These are phyloP conservation scores for Cynopterus sphinx DNA, from an alignment of 2,797 vertebrate genomes.

Conservation along the genomic window DNA sequence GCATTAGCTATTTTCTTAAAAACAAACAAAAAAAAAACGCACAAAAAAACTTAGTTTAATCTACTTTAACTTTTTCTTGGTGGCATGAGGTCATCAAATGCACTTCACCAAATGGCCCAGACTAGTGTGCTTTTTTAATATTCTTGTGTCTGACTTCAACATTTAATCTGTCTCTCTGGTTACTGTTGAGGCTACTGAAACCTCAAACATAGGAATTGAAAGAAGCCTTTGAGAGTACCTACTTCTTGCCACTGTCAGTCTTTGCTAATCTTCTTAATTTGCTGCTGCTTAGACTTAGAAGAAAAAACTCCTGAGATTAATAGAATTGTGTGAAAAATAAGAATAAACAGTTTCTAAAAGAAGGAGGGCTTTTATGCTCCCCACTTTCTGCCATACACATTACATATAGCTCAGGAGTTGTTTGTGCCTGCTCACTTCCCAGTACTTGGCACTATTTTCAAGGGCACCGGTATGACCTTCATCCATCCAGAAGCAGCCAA, in stretches of 20 bases:
- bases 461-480: neutral
- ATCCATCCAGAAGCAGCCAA: neutral
- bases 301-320: neutral
- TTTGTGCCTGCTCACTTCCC: neutral
- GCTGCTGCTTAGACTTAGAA: neutral
- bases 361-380: neutral
- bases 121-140: neutral
- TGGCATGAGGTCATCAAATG: constrained; percentile 5
- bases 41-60: neutral
- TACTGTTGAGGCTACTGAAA: neutral
- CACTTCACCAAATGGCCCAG: neutral
- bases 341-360: neutral
- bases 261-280: neutral
- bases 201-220: neutral
- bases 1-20: neutral
- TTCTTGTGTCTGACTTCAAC: neutral
- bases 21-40: neutral
- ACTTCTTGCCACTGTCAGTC: neutral
- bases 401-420: neutral
- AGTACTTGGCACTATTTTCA: neutral
- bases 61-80: constrained; percentile 23
- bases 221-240: neutral
- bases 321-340: neutral
- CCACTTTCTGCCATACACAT: neutral
- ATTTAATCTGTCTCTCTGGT: neutral